Percentiles rank a stretch among this genome's conserved stretches.
These are phyloP conservation scores for Sitta europaea DNA, from an alignment of 2,113 vertebrate genomes.

Conservation along the genomic window DNA sequence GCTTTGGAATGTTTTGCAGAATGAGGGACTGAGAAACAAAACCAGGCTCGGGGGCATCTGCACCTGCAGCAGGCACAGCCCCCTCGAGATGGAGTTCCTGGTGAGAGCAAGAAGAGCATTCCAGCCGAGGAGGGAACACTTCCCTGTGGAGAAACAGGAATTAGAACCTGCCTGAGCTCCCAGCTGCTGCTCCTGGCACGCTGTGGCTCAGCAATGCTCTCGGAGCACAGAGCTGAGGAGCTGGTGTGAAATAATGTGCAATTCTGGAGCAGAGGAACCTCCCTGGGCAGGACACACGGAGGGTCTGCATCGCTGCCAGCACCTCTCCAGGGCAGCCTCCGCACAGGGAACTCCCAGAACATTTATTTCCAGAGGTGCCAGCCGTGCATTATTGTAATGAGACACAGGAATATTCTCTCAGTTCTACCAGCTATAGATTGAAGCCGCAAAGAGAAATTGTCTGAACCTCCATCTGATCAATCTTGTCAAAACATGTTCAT, in stretches of 20 bases:
- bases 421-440: slow-evolving; percentile 15
- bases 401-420: background rate
- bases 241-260: fast-evolving
- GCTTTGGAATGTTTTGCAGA: fast-evolving
- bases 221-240: fast-evolving
- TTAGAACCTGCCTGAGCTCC: background rate
- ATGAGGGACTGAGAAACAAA: background rate
- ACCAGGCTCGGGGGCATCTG: background rate
- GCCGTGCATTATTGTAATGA: background rate
- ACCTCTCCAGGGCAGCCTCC: fast-evolving
- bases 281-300: background rate
- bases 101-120: fast-evolving
- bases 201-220: fast-evolving
- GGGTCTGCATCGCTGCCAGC: fast-evolving
- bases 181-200: fast-evolving
- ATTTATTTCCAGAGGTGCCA: background rate
- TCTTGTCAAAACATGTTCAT: slow-evolving; percentile 53
- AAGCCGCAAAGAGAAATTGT: slow-evolving; percentile 3
- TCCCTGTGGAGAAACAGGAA: background rate
- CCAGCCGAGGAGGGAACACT: fast-evolving
- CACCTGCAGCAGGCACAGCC: background rate
- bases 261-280: fast-evolving
- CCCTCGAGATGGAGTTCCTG: fast-evolving
- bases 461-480: slow-evolving; percentile 21
- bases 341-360: background rate